phyloP scores from a whole-genome alignment of 2,113 vertebrate genomes.

The Guaruba guarouba region DNA sequence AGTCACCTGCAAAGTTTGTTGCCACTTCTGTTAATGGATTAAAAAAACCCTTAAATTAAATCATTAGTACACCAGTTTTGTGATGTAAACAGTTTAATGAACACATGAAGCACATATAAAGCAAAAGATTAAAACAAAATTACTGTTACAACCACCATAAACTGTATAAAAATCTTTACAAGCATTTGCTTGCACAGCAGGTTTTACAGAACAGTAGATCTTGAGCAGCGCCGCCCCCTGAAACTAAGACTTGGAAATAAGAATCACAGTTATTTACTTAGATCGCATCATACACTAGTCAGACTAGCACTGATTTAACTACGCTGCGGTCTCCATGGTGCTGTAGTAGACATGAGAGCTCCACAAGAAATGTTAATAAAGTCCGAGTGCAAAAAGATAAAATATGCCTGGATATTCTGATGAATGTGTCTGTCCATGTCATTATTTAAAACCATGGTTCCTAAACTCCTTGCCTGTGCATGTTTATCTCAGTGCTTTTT shows the following conservation, averaged over 20 bases:
- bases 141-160: slow-evolving; percentile 8
- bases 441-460: background rate
- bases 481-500: accelerated
- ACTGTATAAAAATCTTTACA: background rate
- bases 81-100: slow-evolving; percentile 71
- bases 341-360: background rate
- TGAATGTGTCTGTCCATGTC: accelerated
- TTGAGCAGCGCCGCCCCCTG: background rate
- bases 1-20: background rate
- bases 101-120: slow-evolving; percentile 42
- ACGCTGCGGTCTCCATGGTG: background rate
- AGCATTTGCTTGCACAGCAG: background rate
- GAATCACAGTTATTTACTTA: slow-evolving; percentile 27
- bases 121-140: slow-evolving; percentile 46
- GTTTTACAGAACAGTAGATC: background rate
- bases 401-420: background rate
- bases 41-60: slow-evolving; percentile 7
- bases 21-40: slow-evolving; percentile 51
- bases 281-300: background rate
- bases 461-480: background rate
- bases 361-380: background rate
- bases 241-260: background rate
- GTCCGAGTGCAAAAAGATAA: background rate
- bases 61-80: slow-evolving; percentile 44
- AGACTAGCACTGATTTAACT: background rate